Base-by-base conservation (phyloP, 2,113 vertebrate genomes). In the Ictidomys tridecemlineatus region DNA sequence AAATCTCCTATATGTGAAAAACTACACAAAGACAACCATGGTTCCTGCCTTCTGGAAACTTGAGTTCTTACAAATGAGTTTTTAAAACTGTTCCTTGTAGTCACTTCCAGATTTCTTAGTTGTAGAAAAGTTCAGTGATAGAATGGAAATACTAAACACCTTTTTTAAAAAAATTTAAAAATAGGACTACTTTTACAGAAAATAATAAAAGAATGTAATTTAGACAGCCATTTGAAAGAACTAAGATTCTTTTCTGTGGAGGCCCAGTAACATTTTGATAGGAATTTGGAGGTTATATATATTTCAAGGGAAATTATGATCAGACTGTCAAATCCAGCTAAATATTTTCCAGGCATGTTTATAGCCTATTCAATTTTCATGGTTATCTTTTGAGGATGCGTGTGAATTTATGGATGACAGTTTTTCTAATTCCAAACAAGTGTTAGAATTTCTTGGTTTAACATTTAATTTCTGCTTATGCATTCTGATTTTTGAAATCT, bases 381-480 rank as follows among this genome's bases (percentile, higher is more conserved):
- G 87, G 48, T 91, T 85, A 56, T 96, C 80, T 95, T 94, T 93
- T 37, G 84, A 20, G 28, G 24, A 67, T 89, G 48, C 45, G 16
- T 94, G 72, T 90, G 34, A 96, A 67, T 89, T 42, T 91, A 84
- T 79, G 17, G 79, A 84, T 96, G 42, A 91, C 74, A 93, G 88
- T 82, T 90, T 96, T 83, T 18, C 76, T 93, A 92, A 93, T 95
- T 93, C 58, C 79, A 95, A 89, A 93, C 74, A 96, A 96, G n/a
- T 86, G 63, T 95, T 95, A 89, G 48, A 90, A 78, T 95, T 83
- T 96, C 78, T 96, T 94, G 37, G 69, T 93, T 85, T 87, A 90
- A 86, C n/a, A 67, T 97, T 98, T 91, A 92, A 72, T 92, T 93
- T 89, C 72, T 94, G 10, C 45, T 80, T 89, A 53, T 61, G 69